Evolutionary conservation across 2,113 vertebrate genomes (phyloP).

Genomic region (Symphodus melops): DNA sequence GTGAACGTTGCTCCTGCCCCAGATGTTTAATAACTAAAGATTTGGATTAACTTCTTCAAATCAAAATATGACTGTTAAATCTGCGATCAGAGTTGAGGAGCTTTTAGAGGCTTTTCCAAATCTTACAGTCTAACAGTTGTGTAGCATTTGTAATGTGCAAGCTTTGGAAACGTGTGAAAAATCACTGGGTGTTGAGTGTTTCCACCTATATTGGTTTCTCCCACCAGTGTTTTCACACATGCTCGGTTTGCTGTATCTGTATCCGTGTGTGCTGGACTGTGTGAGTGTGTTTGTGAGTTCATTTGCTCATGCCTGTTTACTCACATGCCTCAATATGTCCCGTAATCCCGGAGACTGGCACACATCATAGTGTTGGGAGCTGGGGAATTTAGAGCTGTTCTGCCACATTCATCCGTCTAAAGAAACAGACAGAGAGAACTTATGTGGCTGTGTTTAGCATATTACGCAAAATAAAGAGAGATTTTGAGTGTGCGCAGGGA

Average conservation of each 20-base stretch:
- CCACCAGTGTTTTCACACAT: not conserved
- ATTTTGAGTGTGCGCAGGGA: slow-evolving; percentile 65
- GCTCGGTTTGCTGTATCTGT: slow-evolving; percentile 3
- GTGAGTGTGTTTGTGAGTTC: slow-evolving; percentile 34
- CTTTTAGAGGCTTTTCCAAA: slow-evolving; percentile 55
- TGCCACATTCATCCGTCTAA: slow-evolving; percentile 65
- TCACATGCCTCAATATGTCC: slow-evolving; percentile 69
- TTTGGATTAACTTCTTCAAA: slow-evolving; percentile 63
- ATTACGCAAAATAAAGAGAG: slow-evolving; percentile 73
- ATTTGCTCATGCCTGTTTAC: slow-evolving; percentile 63
- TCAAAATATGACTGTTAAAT: slow-evolving; percentile 54
- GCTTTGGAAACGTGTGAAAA: slow-evolving; percentile 30
- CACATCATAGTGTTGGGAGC: slow-evolving; percentile 60
- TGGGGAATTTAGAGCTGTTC: slow-evolving; percentile 61
- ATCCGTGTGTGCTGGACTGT: slow-evolving; percentile 28
- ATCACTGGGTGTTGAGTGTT: slow-evolving; percentile 11
- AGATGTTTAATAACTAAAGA: slow-evolving; percentile 60
- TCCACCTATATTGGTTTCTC: slow-evolving; percentile 23
- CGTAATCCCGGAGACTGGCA: slow-evolving; percentile 74
- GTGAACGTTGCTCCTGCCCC: slow-evolving; percentile 36
- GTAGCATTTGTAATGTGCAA: slow-evolving; percentile 36
- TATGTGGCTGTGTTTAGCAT: slow-evolving; percentile 59
- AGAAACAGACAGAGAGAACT: slow-evolving; percentile 60
- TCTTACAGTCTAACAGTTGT: slow-evolving; percentile 42
- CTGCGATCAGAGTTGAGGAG: slow-evolving; percentile 28